Evolutionary conservation across 1,140 invertebrate species (phyloP).

Genomic region (Caenorhabditis remanei): DNA sequence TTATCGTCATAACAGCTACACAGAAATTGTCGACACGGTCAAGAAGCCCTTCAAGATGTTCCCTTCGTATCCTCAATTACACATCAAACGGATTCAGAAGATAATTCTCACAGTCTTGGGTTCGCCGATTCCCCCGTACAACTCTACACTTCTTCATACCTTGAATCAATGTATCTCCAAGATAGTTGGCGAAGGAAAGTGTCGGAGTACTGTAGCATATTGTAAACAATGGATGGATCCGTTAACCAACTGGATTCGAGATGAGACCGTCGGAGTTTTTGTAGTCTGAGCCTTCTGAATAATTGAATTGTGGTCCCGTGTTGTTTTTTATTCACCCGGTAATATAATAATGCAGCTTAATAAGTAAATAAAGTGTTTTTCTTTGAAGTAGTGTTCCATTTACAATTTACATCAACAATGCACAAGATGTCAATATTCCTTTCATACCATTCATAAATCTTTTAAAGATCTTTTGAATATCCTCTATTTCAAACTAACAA

Average conservation of each 20-base stretch:
- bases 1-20: conserved; percentile 38
- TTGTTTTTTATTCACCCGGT: background rate
- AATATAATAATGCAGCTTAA: too few relatives aligned
- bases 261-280: background rate
- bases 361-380: too few relatives aligned
- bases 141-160: background rate
- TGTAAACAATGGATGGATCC: conserved; percentile 40
- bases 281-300: background rate
- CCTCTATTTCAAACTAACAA: background rate
- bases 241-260: conserved; percentile 8
- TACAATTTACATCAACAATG: too few relatives aligned
- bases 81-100: conserved; percentile 7
- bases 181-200: conserved; percentile 42
- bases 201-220: conserved; percentile 36
- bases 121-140: background rate
- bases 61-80: background rate
- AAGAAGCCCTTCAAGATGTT: conserved; percentile 9
- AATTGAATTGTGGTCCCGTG: background rate
- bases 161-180: conserved; percentile 16
- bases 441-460: too few relatives aligned
- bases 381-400: background rate
- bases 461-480: background rate
- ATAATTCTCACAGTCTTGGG: background rate
- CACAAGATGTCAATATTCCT: background rate
- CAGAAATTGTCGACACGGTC: background rate